Evolutionary conservation across 2,797 vertebrate genomes (phyloP).

Genomic region (Cirrhinus molitorella): DNA sequence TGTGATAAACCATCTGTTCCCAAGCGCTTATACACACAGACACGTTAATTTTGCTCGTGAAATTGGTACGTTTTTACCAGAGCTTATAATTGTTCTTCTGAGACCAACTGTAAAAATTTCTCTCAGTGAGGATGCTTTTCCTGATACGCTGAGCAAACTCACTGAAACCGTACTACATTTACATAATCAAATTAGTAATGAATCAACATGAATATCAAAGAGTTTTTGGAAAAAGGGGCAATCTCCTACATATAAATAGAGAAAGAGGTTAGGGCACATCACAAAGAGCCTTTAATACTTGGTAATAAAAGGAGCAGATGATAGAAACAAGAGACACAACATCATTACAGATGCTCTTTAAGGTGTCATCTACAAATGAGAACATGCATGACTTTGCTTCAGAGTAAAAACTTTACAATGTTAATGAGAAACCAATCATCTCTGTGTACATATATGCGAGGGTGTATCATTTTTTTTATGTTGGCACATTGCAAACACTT

Average conservation of each 20-base stretch:
- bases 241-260: conserved; percentile 43
- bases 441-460: not conserved
- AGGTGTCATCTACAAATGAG: not conserved
- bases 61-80: conserved; percentile 52
- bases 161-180: conserved; percentile 42
- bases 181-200: conserved; percentile 57
- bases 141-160: conserved; percentile 50
- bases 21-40: conserved; percentile 24
- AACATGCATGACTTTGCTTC: conserved; percentile 8
- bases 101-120: conserved; percentile 55
- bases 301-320: conserved; percentile 10
- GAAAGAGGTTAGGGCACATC: not conserved
- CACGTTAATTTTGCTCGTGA: conserved; percentile 43
- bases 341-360: not conserved
- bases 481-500: not conserved
- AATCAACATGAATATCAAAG: conserved; percentile 55
- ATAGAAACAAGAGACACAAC: not conserved
- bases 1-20: conserved; percentile 53
- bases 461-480: not conserved
- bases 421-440: not conserved
- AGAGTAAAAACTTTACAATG: not conserved
- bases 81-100: conserved; percentile 57
- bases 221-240: conserved; percentile 16
- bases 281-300: conserved; percentile 7
- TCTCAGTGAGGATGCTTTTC: conserved; percentile 34